Base-by-base conservation (phyloP, 2,888 invertebrate species). In the Omphaloscelis lunosa region DNA sequence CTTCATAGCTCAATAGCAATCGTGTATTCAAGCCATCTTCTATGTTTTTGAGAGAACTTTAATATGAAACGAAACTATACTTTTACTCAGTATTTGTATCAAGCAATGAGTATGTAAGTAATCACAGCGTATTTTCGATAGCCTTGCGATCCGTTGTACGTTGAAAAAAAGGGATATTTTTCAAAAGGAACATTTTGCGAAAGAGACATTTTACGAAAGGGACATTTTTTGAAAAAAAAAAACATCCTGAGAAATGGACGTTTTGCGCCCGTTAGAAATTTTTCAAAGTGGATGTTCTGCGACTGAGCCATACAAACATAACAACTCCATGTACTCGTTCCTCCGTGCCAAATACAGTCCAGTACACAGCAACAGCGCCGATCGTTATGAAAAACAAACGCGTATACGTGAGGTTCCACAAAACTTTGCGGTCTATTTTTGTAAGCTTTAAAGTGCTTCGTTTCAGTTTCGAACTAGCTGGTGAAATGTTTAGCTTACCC, bases 361-460 rank as follows among this genome's bases (percentile, higher is more conserved):
- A 77, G 56, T 39, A 65, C 41, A 62, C 12, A n/a, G 20, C 53
- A 45, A 71, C 62, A 41, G 20, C 9, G 12, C 53, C 20, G 17
- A 23, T 17, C 39, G 62, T 78, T 86, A 80, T 82, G 82, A 78
- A 84, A 86, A 86, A 80, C 86, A 86, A 82, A 82, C 69, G 56
- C 12, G 5, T 56, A 73, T 41, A 75, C 86, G 86, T 86, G 86
- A 85, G 73, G 75, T 79, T 77, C 59, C 6, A 59, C 62, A 63
- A 75, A 75, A 76, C 69, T 75, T 63, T 27, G 59, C 39, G 45
- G 71, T 65, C 69, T 84, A 82, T 84, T 81, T 83, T 84, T 78
- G 81, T 58, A 51, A 67, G 70, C 48, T 34, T 34, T 69, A 23
- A 79, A 83, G 71, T 68, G 71, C 51, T 77, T 62, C 51, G 76